A percentile compares a stretch with the other conserved stretches of the same genome.
These are phyloP conservation scores for Zophobas atratus DNA, from an alignment of 1,140 invertebrate genomes.

Conservation along the genomic window DNA sequence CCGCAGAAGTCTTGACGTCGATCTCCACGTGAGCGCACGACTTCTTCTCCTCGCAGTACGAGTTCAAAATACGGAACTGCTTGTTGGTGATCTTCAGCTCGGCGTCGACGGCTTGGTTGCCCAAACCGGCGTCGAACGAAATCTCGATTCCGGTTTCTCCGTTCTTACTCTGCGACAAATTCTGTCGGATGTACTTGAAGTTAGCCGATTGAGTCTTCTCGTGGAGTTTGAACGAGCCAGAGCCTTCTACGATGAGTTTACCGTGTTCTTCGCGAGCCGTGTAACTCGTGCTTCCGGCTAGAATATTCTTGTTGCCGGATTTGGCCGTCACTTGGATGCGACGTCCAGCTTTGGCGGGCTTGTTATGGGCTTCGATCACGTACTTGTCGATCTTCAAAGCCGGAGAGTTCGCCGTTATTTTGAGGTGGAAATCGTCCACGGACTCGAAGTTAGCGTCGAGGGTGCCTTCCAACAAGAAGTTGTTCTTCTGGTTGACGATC, in stretches of 20 bases:
- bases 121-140: constrained; percentile 71
- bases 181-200: constrained; percentile 80
- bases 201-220: constrained; percentile 78
- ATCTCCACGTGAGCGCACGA: constrained; percentile 82
- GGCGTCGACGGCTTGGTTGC: constrained; percentile 72
- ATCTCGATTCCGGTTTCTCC: constrained; percentile 76
- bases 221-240: constrained; percentile 76
- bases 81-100: constrained; percentile 80
- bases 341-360: constrained; percentile 69
- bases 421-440: constrained; percentile 78
- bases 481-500: constrained; percentile 68
- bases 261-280: constrained; percentile 79
- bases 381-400: constrained; percentile 78
- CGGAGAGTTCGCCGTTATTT: constrained; percentile 76
- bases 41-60: constrained; percentile 84
- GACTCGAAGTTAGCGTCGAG: constrained; percentile 73
- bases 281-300: constrained; percentile 80
- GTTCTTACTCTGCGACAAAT: constrained; percentile 72
- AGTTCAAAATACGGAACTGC: constrained; percentile 78
- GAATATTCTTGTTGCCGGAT: constrained; percentile 75
- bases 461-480: constrained; percentile 71
- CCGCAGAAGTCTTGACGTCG: constrained; percentile 72
- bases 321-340: constrained; percentile 75
- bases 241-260: constrained; percentile 81
- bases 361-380: constrained; percentile 75